Base-by-base conservation (phyloP, 2,888 invertebrate genomes). In the Exephanes ischioxanthus region DNA sequence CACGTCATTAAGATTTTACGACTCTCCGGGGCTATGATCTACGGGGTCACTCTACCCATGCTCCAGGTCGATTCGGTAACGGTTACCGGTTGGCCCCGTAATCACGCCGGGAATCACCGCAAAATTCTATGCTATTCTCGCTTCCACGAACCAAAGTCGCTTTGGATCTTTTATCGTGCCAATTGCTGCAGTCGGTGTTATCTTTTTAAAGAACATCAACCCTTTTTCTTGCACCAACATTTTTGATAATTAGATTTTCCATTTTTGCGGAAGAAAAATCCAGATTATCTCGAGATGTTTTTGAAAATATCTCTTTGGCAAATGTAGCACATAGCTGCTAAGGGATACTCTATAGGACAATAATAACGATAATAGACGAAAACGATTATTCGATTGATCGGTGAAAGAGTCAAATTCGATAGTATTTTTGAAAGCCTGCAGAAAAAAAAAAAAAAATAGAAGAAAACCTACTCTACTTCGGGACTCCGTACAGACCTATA, bases 1-100 rank as follows among this genome's bases (percentile, higher is more conserved):
- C 81, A 87, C 87, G 89, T 91, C 89, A 91, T 92, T 92, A 90
- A 89, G 90, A 90, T 88, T 92, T 92, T 92, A 91, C 91, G 91
- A 89, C 86, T 89, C 87, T 88, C 87, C 71, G 88, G 86, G 61
- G 80, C 33, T 19, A 90, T 88, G 89, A 91, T 89, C 88, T 88
- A 89, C 90, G 89, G 89, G 89, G 89, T 89, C 89, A 89, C 90
- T 90, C 85, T 87, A 89, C 88, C 87, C 88, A 85, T 89, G 88
- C n/a, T 67, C 51, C 66, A 71, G 61, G 66, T 66, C 51, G 48
- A 79, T 81, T 91, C 90, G 90, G 87, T 84, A 87, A 86, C 84
- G 68, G 85, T 83, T 79, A 79, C 45, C 73, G 75, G 75, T 75
- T 37, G 58, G 63, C 19, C 80, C 76, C 71, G 66, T 72, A 77